These are phyloP conservation scores for Amphibalanus amphitrite DNA, from an alignment of 1,140 invertebrate species.

Conservation along the genomic window DNA sequence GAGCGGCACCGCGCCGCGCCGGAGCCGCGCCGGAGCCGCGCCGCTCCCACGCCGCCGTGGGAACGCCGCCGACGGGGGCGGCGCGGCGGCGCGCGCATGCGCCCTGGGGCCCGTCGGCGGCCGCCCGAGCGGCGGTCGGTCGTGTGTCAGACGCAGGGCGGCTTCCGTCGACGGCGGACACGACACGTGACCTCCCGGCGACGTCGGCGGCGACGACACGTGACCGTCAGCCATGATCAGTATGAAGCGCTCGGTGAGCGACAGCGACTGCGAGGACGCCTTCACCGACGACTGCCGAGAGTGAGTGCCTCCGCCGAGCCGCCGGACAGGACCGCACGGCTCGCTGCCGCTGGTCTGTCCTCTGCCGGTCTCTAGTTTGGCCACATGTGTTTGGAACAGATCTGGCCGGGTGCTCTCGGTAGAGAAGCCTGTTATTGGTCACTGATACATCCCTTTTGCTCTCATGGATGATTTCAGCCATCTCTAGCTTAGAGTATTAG, in stretches of 20 bases:
- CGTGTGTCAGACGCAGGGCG: conserved; percentile 8
- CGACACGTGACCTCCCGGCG: background rate
- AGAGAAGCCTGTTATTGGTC: too few species aligned
- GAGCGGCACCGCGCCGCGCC: background rate
- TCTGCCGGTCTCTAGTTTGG: conserved; percentile 2
- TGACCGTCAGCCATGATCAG: conserved; percentile 13
- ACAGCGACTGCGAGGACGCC: conserved; percentile 27
- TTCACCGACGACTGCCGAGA: conserved; percentile 30
- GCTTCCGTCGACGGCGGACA: conserved; percentile 4
- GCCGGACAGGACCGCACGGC: background rate
- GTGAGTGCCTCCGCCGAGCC: conserved; percentile 22
- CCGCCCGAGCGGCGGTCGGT: conserved; percentile 5
- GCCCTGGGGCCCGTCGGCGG: conserved; percentile 5
- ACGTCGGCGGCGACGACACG: background rate
- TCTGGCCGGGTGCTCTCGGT: too few species aligned
- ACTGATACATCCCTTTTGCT: too few species aligned
- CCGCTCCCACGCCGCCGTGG: background rate
- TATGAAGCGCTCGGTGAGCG: conserved; percentile 30
- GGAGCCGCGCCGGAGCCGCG: too few species aligned
- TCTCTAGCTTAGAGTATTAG: too few species aligned
- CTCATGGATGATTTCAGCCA: too few species aligned
- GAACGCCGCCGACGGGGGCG: background rate
- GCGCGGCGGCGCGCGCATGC: background rate
- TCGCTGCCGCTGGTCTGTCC: conserved; percentile 4
- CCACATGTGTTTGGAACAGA: background rate